Conservation (phyloP, 2,113 vertebrate species). For the Sylvicapra grimmia region DNA sequence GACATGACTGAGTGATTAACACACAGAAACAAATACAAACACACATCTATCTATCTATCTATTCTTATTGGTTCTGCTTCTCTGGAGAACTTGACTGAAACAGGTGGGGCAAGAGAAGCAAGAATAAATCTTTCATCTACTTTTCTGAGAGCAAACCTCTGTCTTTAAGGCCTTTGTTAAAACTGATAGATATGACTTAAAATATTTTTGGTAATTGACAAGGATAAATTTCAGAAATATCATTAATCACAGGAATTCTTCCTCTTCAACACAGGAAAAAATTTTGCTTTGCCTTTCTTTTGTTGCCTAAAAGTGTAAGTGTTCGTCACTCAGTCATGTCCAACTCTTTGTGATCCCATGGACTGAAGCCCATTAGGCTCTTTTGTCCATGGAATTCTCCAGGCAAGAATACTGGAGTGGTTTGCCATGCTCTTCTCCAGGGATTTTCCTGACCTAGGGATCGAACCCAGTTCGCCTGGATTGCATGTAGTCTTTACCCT, state of each 20-base stretch:
- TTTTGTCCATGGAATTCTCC: neutral
- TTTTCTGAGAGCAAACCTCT: neutral
- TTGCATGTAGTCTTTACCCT: neutral
- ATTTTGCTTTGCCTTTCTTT: neutral
- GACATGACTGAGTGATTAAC: neutral
- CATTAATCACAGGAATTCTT: neutral
- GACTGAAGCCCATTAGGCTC: neutral
- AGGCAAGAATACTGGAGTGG: neutral
- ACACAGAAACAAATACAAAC: neutral
- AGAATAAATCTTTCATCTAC: neutral
- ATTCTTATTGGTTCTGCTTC: neutral
- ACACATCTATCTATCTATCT: neutral
- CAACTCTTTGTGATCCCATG: neutral
- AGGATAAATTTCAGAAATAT: neutral
- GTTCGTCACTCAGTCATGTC: neutral
- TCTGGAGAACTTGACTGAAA: neutral
- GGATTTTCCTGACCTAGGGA: neutral
- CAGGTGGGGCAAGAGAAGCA: neutral
- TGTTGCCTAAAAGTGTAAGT: neutral
- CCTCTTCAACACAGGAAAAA: neutral
- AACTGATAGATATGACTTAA: neutral
- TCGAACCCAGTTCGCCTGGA: accelerated
- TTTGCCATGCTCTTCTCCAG: neutral
- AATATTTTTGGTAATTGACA: neutral
- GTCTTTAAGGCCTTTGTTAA: neutral